Evolutionary conservation across 2,888 invertebrate species (phyloP).

Genomic region (Galerucella nymphaeae): DNA sequence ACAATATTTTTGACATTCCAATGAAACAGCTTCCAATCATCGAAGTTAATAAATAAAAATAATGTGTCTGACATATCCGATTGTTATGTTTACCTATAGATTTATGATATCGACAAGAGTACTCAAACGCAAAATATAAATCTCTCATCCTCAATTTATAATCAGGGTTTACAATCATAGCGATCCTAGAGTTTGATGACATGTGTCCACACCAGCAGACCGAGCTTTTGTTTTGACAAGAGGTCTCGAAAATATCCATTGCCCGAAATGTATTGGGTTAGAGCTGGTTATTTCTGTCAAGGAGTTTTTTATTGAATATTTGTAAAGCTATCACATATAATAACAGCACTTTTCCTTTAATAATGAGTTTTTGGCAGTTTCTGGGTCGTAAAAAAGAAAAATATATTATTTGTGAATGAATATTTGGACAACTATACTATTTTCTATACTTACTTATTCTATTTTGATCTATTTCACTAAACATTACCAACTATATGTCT

Average conservation of each 20-base stretch:
- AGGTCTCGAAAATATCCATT: constrained; percentile 36
- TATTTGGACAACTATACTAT: no score
- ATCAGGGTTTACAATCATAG: constrained; percentile 22
- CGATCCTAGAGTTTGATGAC: constrained; percentile 22
- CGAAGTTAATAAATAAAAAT: not conserved
- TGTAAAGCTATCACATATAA: not conserved
- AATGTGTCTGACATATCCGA: constrained; percentile 3
- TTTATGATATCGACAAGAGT: constrained; percentile 20
- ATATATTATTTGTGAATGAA: no score
- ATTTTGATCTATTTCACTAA: not conserved
- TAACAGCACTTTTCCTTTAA: not conserved
- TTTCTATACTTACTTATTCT: not conserved
- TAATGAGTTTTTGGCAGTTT: no score
- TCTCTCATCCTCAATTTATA: constrained; percentile 24
- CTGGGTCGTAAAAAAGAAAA: no score
- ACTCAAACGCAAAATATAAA: constrained; percentile 28
- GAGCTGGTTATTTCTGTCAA: not conserved
- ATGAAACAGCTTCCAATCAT: no score
- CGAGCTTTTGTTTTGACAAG: constrained; percentile 26
- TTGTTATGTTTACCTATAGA: constrained; percentile 12
- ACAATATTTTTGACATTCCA: no score
- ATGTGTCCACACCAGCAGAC: constrained; percentile 26
- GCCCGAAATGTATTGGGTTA: not conserved
- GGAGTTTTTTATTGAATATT: not conserved
- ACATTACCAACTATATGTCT: not conserved